Base-by-base conservation (phyloP, 1,140 invertebrate genomes). In the Philotrypesis tridentata region DNA sequence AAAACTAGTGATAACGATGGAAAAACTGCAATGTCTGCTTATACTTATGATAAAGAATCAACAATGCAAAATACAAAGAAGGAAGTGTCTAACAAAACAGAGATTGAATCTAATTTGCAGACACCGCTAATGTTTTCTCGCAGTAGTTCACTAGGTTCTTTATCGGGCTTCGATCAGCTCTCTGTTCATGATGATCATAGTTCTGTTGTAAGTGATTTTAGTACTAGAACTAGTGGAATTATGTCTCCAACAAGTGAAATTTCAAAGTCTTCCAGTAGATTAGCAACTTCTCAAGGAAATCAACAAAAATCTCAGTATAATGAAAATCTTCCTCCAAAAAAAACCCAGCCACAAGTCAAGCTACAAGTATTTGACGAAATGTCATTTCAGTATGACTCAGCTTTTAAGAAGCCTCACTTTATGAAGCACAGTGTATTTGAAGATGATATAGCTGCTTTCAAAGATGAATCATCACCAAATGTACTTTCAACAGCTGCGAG, bases 51-150 rank as follows among this genome's bases (percentile, higher is more conserved):
- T 5, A 55, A n/a, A 55, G 48, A 55, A 55, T n/a, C 21, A 55
- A 55, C 21, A 55, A 55, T 55, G 21, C 48, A 55, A 55, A 55
- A 55, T 55, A 0, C 21, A n/a, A 55, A 55, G 48, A n/a, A 55
- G 21, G 17, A 65, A 65, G 8, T 29, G 27, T 14, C 25, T 65
- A 27, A 6, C 12, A 6, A 27, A 29, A 29, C 23, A 27, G 61
- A 65, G 17, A 29, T 27, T 12, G 61, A 72, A 25, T 25, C 40
- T 21, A 73, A 29, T 73, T 55, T 55, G 87, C 96, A 98, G 90
- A 99, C 98, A 0, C 97, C 98, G 0, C 89, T 99, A 3, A 98
- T 99, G 97, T 98, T 98, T 92, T 98, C 97, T 0, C 92, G 97
- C 5, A 96, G 95, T 76, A 98, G 97, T 89, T 98, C 97, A 0